Evolutionary conservation across 2,888 invertebrate species (phyloP).

Genomic region (Deroplatys truncata): DNA sequence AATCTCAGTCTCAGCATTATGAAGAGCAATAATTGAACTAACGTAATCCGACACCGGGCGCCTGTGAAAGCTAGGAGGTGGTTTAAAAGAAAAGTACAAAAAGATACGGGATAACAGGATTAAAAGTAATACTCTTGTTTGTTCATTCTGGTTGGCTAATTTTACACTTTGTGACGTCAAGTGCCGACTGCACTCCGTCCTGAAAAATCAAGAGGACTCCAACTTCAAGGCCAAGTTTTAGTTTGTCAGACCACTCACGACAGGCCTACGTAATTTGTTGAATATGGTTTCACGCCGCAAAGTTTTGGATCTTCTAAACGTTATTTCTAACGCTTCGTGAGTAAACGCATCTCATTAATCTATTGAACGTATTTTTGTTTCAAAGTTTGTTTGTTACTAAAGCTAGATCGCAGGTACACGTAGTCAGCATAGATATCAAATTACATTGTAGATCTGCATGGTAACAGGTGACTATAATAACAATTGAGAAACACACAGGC

Average conservation of each 20-base stretch:
- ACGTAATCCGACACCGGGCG: background rate
- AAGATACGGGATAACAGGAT: background rate
- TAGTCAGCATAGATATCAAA: no score
- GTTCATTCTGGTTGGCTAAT: background rate
- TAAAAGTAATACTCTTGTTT: background rate
- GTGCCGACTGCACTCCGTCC: background rate
- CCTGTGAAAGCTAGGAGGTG: background rate
- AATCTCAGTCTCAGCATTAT: background rate
- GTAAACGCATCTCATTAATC: slow-evolving; percentile 39
- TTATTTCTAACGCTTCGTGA: slow-evolving; percentile 64
- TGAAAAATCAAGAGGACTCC: background rate
- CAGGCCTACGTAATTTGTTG: background rate
- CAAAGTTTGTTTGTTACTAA: background rate
- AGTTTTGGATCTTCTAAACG: slow-evolving; percentile 61
- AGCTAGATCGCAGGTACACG: no score
- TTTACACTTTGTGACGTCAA: background rate
- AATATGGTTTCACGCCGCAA: slow-evolving; percentile 52
- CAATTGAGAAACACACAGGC: no score
- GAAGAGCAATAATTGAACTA: background rate
- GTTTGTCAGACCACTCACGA: background rate
- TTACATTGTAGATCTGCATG: background rate
- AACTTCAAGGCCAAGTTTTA: background rate
- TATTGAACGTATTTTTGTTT: background rate
- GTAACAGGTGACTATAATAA: background rate
- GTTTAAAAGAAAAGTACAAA: background rate